phyloP scores from a whole-genome alignment of 2,888 invertebrate species.

The Apotomis betuletana region DNA sequence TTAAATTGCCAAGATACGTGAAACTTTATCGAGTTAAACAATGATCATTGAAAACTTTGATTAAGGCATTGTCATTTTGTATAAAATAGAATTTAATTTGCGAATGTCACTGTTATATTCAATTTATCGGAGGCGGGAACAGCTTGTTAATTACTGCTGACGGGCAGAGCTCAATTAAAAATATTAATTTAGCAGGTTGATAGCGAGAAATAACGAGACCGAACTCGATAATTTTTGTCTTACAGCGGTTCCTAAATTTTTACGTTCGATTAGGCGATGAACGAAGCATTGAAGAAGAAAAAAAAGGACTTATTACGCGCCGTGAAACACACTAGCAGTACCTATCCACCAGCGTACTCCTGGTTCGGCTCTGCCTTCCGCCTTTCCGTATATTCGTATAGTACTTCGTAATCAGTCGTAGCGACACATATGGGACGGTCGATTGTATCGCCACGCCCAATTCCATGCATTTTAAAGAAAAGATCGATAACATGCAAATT shows the following conservation, averaged over 20 bases:
- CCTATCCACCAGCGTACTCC: too few relatives aligned
- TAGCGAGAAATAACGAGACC: neutral
- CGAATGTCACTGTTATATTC: conserved; percentile 11
- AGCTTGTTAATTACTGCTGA: conserved; percentile 15
- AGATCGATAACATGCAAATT: too few relatives aligned
- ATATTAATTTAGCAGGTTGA: conserved; percentile 12
- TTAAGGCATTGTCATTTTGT: conserved; percentile 3
- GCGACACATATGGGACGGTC: too few relatives aligned
- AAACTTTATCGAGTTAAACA: conserved; percentile 31
- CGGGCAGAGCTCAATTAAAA: conserved; percentile 17
- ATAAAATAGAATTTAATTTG: conserved; percentile 16
- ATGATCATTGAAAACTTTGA: conserved; percentile 10
- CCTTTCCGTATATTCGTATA: too few relatives aligned
- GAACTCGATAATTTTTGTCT: neutral
- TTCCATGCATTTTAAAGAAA: too few relatives aligned
- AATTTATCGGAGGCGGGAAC: conserved; percentile 17
- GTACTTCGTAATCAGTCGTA: too few relatives aligned
- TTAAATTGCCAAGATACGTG: conserved; percentile 20
- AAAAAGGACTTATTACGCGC: too few relatives aligned
- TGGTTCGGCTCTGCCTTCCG: too few relatives aligned
- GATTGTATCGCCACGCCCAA: too few relatives aligned
- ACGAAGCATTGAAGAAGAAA: too few relatives aligned
- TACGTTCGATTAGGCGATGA: neutral
- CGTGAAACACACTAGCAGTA: too few relatives aligned
- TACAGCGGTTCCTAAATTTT: neutral